Evolutionary conservation across 1,140 invertebrate species (phyloP), one percentile per base, ranked within the genome.

Genomic region (Caenorhabditis elegans): DNA sequence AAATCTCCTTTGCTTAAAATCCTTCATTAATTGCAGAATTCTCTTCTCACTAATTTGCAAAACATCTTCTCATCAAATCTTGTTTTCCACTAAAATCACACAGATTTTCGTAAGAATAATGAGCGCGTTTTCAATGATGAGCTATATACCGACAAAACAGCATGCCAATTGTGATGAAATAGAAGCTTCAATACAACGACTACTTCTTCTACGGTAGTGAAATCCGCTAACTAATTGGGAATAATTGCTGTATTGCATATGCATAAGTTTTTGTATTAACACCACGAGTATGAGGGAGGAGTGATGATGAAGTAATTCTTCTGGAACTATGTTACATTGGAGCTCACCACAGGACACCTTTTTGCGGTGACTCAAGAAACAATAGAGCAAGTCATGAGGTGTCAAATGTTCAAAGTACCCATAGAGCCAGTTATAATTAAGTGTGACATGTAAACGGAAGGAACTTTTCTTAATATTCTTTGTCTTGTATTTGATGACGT

Each of bases 351-450:
- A 19, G 60, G 60, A 70, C 8, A 70, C 60, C 34, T 60, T 39
- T 43, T 65, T 65, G 34, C 60, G 60, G 60, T 70, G 60, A 24
- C 6, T 70, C 11, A 39, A 22, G 19, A 15, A 22, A 70, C 60
- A 36, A 70, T 39, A 22, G 60, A 70, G 39, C 17, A 70, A 70
- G 60, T 70, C 60, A 70, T 11, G 28, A 70, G 60, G 60, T 70
- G 60, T 70, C 60, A 70, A 70, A 70, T 70, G 60, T 70, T 70
- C 60, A 70, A 70, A 70, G 60, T 70, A 19, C 1, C 60, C 31
- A 70, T 15, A 43, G 22, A 34, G n/a, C 11, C 36, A 34, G n/a
- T n/a, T 31, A 19, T 70, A 70, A 70, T 70, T 39, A 39, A 43
- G 34, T 70, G 60, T 70, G 60, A 70, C 26, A 15, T 43, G 2